Base-by-base conservation (phyloP, 92 coral and sea anemone species). In the Heliopora coerulea region DNA sequence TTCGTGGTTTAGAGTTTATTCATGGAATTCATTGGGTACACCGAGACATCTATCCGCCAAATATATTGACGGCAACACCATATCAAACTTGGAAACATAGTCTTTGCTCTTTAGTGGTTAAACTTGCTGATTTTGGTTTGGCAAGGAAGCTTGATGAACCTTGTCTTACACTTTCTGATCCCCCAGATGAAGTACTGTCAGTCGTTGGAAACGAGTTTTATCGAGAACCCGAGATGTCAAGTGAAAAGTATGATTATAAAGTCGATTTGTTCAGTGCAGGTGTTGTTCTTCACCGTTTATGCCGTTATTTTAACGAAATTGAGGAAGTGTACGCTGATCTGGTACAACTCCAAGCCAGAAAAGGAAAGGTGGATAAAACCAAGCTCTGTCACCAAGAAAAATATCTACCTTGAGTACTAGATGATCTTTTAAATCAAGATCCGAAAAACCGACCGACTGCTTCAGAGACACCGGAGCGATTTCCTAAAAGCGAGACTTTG, bases 101-200 rank as follows among this genome's bases (percentile, higher is more conserved):
- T 20, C n/a, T 28, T 27, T n/a, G n/a, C n/a, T n/a, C n/a, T n/a
- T n/a, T n/a, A n/a, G 14, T 8, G 24, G 30, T 69, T 29, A 69
- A 69, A 49, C 49, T 69, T 27, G 76, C 76, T 37, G 76, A 69
- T 54, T 69, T 69, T 52, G 76, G 76, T 8, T 28, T 49, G 5
- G 76, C 76, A 3, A 29, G 76, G 14, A 30, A 66, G 21, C 17
- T 41, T 24, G 32, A 49, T 1, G 15, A 17, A 48, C 12, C 30
- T 10, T 2, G 31, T 34, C 23, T 13, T 1, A 20, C 54, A 3
- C 25, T 62, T 9, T 7, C 46, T 8, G 32, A 14, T 12, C 8
- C 4, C 2, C 30, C 32, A 1, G n/a, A n/a, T n/a, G n/a, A n/a
- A n/a, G n/a, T n/a, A n/a, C 26, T 29, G 17, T 50, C 62, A 8